Evolutionary conservation across 2,888 invertebrate species (phyloP).

Genomic region (Pseudanteris insignis): DNA sequence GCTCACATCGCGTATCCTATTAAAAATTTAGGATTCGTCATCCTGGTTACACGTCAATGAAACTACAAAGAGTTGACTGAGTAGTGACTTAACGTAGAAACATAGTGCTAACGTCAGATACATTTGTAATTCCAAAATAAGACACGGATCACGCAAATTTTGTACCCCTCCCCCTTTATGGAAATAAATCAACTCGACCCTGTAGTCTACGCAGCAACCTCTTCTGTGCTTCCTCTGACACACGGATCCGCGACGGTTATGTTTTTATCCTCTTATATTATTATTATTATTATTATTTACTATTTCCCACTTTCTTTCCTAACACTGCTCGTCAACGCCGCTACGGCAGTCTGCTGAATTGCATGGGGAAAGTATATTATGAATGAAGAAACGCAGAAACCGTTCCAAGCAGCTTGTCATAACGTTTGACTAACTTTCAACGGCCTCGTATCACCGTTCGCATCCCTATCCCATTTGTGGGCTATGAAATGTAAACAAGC

Average conservation of each 20-base stretch:
- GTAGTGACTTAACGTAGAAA: too few relatives aligned
- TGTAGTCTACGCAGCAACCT: slow-evolving; percentile 24
- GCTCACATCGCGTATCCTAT: too few relatives aligned
- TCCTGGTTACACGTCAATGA: too few relatives aligned
- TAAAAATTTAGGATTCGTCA: too few relatives aligned
- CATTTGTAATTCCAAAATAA: too few relatives aligned
- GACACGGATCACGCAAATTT: too few relatives aligned
- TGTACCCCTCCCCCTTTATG: too few relatives aligned
- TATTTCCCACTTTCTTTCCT: not conserved
- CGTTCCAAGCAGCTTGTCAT: slow-evolving; percentile 28
- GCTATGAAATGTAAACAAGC: slow-evolving; percentile 3
- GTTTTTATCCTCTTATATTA: not conserved
- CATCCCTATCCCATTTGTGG: slow-evolving; percentile 22
- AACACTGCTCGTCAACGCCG: slow-evolving; percentile 11
- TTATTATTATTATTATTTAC: not conserved
- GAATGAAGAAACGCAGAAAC: slow-evolving; percentile 17
- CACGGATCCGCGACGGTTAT: slow-evolving; percentile 9
- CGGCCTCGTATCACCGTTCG: slow-evolving; percentile 20
- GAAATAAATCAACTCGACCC: slow-evolving; percentile 13
- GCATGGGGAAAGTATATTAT: slow-evolving; percentile 26
- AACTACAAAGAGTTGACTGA: too few relatives aligned
- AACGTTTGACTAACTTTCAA: slow-evolving; percentile 16
- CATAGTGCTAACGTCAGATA: not conserved
- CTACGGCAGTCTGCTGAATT: slow-evolving; percentile 18
- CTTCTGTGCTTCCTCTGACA: slow-evolving; percentile 23